Evolutionary conservation across 2,888 invertebrate species (phyloP).

Genomic region (Argyra leucocephala): DNA sequence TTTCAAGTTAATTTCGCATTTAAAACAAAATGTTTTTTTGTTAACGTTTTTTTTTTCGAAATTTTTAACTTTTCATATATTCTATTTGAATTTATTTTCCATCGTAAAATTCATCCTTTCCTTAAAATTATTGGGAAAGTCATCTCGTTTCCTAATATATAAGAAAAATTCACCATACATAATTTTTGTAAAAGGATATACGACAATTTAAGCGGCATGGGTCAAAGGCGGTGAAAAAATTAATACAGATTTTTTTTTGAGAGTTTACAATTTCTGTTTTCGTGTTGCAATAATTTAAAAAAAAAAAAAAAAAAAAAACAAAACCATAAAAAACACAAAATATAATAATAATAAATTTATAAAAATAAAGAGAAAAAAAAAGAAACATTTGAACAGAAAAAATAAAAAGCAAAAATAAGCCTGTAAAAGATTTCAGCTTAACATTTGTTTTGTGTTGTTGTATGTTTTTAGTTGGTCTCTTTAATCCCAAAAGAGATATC

Average conservation of each 20-base stretch:
- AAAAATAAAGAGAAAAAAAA: background rate
- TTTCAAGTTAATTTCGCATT: too few relatives aligned
- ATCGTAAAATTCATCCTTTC: background rate
- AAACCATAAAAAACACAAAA: background rate
- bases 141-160: background rate
- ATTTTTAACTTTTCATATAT: background rate
- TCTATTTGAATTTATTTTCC: background rate
- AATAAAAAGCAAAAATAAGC: background rate
- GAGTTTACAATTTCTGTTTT: constrained; percentile 1
- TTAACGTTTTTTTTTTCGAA: background rate
- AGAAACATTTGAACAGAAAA: background rate
- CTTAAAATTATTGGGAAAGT: background rate
- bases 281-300: constrained; percentile 6
- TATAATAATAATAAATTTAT: constrained; percentile 6
- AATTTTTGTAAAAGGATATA: background rate
- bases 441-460: background rate
- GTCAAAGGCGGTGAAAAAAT: constrained; percentile 6
- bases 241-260: background rate
- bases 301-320: background rate
- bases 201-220: background rate
- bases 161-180: background rate
- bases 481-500: constrained; percentile 6
- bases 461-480: background rate
- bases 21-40: too few relatives aligned
- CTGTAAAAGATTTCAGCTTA: background rate